phyloP scores from a whole-genome alignment of 2,113 vertebrate species.

The Gavia stellata region DNA sequence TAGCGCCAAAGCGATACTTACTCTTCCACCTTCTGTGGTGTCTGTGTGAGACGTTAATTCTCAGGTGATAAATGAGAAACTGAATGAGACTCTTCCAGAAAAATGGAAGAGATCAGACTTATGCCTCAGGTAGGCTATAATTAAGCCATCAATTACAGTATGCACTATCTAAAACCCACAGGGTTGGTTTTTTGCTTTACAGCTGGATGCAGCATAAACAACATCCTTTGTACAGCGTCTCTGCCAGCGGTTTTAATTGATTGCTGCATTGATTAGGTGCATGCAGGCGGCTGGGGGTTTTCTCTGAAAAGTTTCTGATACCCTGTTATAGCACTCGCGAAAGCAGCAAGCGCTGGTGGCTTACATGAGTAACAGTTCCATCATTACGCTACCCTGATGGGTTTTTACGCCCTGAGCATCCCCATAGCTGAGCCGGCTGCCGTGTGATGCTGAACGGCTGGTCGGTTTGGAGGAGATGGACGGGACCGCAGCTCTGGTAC shows the following conservation, averaged over 20 bases:
- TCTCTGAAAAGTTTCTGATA: not conserved
- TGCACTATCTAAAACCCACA: not conserved
- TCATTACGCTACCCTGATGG: fast-evolving
- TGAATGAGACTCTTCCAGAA: not conserved
- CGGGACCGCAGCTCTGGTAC: not conserved
- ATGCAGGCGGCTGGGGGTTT: not conserved
- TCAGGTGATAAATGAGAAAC: not conserved
- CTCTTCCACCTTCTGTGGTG: not conserved
- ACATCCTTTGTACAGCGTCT: fast-evolving
- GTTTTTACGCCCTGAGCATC: not conserved
- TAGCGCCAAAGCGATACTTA: not conserved
- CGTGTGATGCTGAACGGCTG: not conserved
- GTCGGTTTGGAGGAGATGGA: not conserved
- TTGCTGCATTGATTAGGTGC: not conserved
- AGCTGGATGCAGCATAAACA: not conserved
- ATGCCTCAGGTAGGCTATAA: not conserved
- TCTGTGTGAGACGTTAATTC: not conserved
- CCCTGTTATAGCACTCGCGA: fast-evolving
- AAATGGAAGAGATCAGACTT: not conserved
- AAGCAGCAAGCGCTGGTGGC: not conserved
- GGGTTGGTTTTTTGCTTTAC: not conserved
- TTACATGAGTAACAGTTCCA: fast-evolving
- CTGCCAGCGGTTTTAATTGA: not conserved
- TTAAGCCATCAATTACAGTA: not conserved
- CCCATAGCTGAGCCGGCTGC: not conserved